Percentiles rank a stretch among this genome's conserved stretches.
These are phyloP conservation scores for Toxostoma redivivum DNA, from an alignment of 2,113 vertebrate genomes.

Conservation along the genomic window DNA sequence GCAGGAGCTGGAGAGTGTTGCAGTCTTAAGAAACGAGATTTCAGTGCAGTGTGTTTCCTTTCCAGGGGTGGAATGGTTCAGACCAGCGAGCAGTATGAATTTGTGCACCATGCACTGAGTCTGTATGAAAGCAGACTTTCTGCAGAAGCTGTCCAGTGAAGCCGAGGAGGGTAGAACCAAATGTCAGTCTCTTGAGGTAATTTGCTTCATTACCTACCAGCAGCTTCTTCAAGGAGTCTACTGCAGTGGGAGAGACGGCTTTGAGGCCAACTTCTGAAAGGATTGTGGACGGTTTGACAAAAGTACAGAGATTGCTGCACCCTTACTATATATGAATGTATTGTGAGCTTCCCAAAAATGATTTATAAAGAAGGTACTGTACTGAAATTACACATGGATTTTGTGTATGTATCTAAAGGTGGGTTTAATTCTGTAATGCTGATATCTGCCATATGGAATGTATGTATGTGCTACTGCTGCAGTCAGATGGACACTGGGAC, in stretches of 20 bases:
- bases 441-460: slow-evolving; percentile 60
- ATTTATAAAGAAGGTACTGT: slow-evolving; percentile 58
- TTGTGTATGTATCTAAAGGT: slow-evolving; percentile 47
- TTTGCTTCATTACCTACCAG: slow-evolving; percentile 67
- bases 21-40: neutral
- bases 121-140: slow-evolving; percentile 87
- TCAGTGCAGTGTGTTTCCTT: neutral
- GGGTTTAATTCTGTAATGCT: slow-evolving; percentile 62
- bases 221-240: slow-evolving; percentile 68
- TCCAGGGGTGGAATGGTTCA: slow-evolving; percentile 97
- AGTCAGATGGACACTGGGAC: slow-evolving; percentile 36
- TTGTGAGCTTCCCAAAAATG: slow-evolving; percentile 64
- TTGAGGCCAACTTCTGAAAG: slow-evolving; percentile 38
- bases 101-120: slow-evolving; percentile 91
- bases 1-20: neutral
- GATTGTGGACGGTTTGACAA: neutral
- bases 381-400: slow-evolving; percentile 48
- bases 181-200: slow-evolving; percentile 64
- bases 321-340: slow-evolving; percentile 71
- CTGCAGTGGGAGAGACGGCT: slow-evolving; percentile 20
- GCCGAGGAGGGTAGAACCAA: neutral
- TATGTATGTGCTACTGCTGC: slow-evolving; percentile 56
- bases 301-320: slow-evolving; percentile 31
- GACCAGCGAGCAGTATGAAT: slow-evolving; percentile 97
- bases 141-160: slow-evolving; percentile 83